Conservation (phyloP, 2,888 invertebrate species). For the Synanthedon myopaeformis region DNA sequence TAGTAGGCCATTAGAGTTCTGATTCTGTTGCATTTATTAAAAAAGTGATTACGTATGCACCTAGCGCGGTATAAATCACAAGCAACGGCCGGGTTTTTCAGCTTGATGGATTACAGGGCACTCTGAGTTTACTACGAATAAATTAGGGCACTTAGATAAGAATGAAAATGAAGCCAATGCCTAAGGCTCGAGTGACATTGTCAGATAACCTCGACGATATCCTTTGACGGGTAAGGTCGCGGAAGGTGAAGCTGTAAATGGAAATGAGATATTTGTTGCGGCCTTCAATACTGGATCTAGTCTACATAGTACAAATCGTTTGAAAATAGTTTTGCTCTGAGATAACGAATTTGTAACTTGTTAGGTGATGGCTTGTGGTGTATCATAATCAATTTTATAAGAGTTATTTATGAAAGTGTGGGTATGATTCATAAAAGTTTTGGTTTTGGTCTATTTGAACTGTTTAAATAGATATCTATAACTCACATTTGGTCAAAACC, state of each 20-base stretch:
- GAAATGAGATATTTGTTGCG: too few relatives aligned
- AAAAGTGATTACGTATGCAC: slow-evolving; percentile 1
- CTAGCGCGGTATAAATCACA: background rate
- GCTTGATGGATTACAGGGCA: background rate
- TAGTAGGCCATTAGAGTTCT: slow-evolving; percentile 2
- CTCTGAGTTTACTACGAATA: background rate
- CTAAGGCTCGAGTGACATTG: background rate
- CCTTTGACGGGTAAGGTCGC: background rate
- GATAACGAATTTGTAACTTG: too few relatives aligned
- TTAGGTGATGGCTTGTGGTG: too few relatives aligned
- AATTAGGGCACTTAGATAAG: background rate
- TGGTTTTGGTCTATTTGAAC: too few relatives aligned
- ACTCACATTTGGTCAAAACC: too few relatives aligned
- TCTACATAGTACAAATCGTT: too few relatives aligned
- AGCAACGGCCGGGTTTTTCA: background rate
- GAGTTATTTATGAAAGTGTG: too few relatives aligned
- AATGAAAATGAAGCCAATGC: background rate
- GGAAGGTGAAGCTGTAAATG: background rate
- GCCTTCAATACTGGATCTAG: too few relatives aligned
- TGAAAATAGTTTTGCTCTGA: too few relatives aligned
- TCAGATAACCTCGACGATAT: background rate
- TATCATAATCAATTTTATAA: too few relatives aligned
- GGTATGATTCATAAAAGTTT: too few relatives aligned
- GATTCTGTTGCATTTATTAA: slow-evolving; percentile 5
- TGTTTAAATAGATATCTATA: too few relatives aligned